phyloP scores from a whole-genome alignment of 53 echinoderm and acorn worm species.

The Arbacia lixula region DNA sequence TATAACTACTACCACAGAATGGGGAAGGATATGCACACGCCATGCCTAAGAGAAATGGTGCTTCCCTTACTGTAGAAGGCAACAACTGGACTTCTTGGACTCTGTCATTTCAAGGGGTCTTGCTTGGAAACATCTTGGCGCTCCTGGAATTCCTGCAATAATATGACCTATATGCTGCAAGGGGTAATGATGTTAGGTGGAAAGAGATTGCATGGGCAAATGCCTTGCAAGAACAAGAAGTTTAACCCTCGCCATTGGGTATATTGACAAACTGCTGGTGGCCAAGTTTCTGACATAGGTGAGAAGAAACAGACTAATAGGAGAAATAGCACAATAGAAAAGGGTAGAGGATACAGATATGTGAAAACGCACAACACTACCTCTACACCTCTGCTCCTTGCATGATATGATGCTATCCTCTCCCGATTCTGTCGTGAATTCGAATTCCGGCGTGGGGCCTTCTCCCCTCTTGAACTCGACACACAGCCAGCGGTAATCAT shows the following conservation, averaged over 20 bases:
- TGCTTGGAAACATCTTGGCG: neutral
- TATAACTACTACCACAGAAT: too few relatives aligned
- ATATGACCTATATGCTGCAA: conserved; percentile 2
- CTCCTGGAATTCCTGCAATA: neutral
- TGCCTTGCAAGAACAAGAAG: neutral
- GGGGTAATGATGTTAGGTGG: neutral
- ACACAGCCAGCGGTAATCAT: conserved; percentile 76
- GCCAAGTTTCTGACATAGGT: conserved; percentile 14
- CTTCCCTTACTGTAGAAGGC: conserved; percentile 33
- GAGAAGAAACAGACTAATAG: neutral
- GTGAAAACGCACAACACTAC: conserved; percentile 31
- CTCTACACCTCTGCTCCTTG: conserved; percentile 76
- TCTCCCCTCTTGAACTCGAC: conserved; percentile 79
- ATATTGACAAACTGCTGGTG: conserved; percentile 8
- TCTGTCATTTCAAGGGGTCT: neutral
- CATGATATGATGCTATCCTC: conserved; percentile 76
- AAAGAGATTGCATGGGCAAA: neutral
- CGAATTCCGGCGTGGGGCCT: conserved; percentile 73
- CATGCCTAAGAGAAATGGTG: too few relatives aligned
- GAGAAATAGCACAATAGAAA: neutral
- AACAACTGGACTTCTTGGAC: conserved; percentile 10
- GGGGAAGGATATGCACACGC: too few relatives aligned
- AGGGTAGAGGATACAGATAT: neutral
- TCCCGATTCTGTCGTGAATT: conserved; percentile 70
- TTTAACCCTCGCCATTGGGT: conserved; percentile 3